These are phyloP conservation scores for Gasterosteus aculeatus DNA, from an alignment of 2,113 vertebrate genomes.

Conservation along the genomic window DNA sequence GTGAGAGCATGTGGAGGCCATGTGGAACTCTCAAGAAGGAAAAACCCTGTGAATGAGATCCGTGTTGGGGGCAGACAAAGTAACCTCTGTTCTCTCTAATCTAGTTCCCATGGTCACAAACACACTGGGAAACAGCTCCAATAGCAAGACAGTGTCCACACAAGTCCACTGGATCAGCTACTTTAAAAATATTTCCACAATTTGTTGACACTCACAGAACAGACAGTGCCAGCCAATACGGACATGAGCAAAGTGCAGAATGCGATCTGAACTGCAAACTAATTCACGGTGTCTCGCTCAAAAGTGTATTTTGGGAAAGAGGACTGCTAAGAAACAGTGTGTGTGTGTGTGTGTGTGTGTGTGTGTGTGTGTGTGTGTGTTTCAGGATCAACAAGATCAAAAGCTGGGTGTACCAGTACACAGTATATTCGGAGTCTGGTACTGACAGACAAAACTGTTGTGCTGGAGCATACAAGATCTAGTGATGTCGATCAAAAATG, in stretches of 20 bases:
- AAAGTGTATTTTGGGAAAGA: conserved; percentile 70
- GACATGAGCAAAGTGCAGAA: conserved; percentile 7
- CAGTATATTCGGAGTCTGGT: conserved; percentile 4
- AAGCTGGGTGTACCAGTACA: conserved; percentile 21
- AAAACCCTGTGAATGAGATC: conserved; percentile 55
- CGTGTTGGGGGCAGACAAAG: conserved; percentile 69
- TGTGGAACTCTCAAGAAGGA: conserved; percentile 52
- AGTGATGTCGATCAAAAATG: background rate
- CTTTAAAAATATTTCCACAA: background rate
- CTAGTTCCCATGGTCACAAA: conserved; percentile 64
- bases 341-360: conserved; percentile 1
- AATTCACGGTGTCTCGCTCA: conserved; percentile 44
- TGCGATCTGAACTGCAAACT: conserved; percentile 29
- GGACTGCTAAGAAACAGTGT: conserved; percentile 21
- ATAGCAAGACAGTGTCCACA: conserved; percentile 46
- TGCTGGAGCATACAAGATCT: background rate
- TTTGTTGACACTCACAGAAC: background rate
- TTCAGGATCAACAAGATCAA: conserved; percentile 34
- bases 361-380: background rate
- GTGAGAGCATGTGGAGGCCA: conserved; percentile 50
- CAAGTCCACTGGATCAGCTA: background rate
- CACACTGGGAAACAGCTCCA: conserved; percentile 41
- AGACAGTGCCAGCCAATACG: conserved; percentile 19
- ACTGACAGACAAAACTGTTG: background rate
- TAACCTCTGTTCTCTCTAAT: conserved; percentile 74